Conservation (phyloP, 1,140 invertebrate species). For the Cardiocondyla obscurior region DNA sequence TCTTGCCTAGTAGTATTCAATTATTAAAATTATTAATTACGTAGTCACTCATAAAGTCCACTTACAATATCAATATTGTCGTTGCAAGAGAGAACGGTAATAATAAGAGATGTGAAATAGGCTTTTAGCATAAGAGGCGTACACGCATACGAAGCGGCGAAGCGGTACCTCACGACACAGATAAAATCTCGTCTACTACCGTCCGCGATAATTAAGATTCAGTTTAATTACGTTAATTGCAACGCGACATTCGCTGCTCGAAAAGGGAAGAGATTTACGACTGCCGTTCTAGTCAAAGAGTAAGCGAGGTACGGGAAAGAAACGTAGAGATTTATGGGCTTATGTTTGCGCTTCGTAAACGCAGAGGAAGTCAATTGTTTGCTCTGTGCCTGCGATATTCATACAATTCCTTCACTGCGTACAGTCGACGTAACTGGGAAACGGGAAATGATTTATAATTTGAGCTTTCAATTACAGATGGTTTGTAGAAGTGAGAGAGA, state of each 20-base stretch:
- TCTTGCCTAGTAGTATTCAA: no score
- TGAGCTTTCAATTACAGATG: not conserved
- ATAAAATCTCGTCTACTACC: slow-evolving; percentile 38
- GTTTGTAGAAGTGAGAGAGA: not conserved
- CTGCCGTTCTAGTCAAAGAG: slow-evolving; percentile 45
- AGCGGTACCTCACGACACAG: not conserved
- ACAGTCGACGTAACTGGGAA: slow-evolving; percentile 5
- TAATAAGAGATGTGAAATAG: slow-evolving; percentile 2
- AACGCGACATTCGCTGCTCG: slow-evolving; percentile 37
- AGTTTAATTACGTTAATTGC: slow-evolving; percentile 56
- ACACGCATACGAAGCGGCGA: not conserved
- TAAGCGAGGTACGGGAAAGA: slow-evolving; percentile 36
- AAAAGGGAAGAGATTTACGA: slow-evolving; percentile 29
- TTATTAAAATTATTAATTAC: not conserved
- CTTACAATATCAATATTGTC: not conserved
- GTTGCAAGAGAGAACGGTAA: not conserved
- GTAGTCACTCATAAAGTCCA: not conserved
- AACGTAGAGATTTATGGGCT: slow-evolving; percentile 49
- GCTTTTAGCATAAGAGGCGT: not conserved
- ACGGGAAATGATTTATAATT: slow-evolving; percentile 30
- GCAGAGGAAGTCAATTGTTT: slow-evolving; percentile 52
- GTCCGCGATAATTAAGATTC: slow-evolving; percentile 49
- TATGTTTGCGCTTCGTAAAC: slow-evolving; percentile 54
- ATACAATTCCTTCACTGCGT: slow-evolving; percentile 25
- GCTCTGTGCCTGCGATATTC: slow-evolving; percentile 33